These are phyloP conservation scores for Brachionus rotundiformis DNA, from an alignment of 1,140 invertebrate genomes.

Conservation along the genomic window DNA sequence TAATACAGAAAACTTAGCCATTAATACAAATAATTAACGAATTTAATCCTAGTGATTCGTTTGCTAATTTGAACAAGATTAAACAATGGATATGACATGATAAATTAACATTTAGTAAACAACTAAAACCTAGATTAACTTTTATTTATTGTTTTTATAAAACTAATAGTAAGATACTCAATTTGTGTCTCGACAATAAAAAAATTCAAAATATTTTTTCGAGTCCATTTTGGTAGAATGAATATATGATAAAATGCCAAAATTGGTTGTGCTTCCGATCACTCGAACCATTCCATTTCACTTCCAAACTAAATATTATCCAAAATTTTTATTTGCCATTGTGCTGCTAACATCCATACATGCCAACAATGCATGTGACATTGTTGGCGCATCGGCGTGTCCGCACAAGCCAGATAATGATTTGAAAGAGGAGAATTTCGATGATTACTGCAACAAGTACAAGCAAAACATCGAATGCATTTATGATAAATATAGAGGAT, in stretches of 20 bases:
- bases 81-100: constrained; percentile 8
- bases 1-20: not conserved
- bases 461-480: constrained; percentile 40
- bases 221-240: constrained; percentile 31
- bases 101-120: not conserved
- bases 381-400: constrained; percentile 48
- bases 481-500: constrained; percentile 44
- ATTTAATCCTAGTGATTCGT: not conserved
- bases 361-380: constrained; percentile 21
- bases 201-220: constrained; percentile 27
- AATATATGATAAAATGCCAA: constrained; percentile 35
- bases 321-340: not conserved
- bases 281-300: not conserved
- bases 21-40: not conserved
- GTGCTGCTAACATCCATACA: constrained; percentile 19
- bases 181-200: not conserved
- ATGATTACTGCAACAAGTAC: constrained; percentile 37
- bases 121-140: not conserved
- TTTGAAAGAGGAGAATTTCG: constrained; percentile 37
- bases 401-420: constrained; percentile 46
- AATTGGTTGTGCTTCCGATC: not conserved
- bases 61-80: constrained; percentile 9
- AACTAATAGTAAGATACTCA: not conserved
- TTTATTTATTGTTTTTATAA: constrained; percentile 14
- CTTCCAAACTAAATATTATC: not conserved